phyloP scores from a whole-genome alignment of 2,113 vertebrate genomes.

The Rafetus swinhoei region DNA sequence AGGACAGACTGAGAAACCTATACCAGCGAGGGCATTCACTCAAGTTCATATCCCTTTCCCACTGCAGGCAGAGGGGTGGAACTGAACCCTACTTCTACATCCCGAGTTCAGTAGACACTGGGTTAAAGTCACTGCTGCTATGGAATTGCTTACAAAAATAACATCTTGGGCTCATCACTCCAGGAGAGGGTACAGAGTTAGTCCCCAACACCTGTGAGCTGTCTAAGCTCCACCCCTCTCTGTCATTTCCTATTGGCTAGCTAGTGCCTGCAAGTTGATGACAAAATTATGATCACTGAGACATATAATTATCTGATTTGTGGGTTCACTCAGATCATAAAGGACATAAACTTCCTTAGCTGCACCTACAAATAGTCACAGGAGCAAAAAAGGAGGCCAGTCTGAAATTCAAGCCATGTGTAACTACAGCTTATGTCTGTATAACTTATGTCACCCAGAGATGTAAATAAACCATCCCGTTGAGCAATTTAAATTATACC shows the following conservation, averaged over 20 bases:
- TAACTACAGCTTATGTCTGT: no score
- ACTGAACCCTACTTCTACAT: background rate
- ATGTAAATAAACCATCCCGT: no score
- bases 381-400: background rate
- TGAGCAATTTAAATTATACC: no score
- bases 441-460: no score
- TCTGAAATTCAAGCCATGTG: background rate
- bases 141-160: background rate
- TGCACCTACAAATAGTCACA: background rate
- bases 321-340: background rate
- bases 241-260: background rate
- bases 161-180: background rate
- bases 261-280: background rate
- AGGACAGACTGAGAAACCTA: background rate
- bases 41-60: background rate
- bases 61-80: background rate
- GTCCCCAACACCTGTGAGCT: background rate
- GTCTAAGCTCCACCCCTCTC: no score
- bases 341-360: background rate
- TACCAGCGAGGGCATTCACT: background rate
- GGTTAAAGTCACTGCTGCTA: background rate
- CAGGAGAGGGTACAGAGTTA: background rate
- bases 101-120: background rate
- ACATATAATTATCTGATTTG: background rate
- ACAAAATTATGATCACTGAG: background rate